Evolutionary conservation across 1,140 invertebrate species (phyloP).

Genomic region (Lepidurus couesii): DNA sequence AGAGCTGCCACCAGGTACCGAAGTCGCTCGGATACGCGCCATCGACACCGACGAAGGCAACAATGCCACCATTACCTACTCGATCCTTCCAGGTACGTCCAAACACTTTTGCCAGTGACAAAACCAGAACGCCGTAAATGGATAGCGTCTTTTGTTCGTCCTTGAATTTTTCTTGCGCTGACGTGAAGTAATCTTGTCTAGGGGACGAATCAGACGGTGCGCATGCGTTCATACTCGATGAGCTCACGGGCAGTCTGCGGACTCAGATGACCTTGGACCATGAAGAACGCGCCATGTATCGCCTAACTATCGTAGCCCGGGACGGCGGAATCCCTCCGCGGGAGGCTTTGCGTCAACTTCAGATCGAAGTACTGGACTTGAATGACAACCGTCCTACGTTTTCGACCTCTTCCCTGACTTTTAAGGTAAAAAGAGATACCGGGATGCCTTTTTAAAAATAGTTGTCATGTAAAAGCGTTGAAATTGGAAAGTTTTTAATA

Average conservation of each 20-base stretch:
- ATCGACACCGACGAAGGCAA: slow-evolving; percentile 78
- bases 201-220: slow-evolving; percentile 70
- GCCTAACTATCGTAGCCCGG: slow-evolving; percentile 73
- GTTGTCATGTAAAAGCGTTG: not conserved
- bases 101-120: not conserved
- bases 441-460: not conserved
- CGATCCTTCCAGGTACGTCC: slow-evolving; percentile 64
- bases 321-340: slow-evolving; percentile 76
- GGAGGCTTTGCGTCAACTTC: slow-evolving; percentile 68
- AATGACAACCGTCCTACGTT: slow-evolving; percentile 88
- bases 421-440: slow-evolving; percentile 58
- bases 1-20: slow-evolving; percentile 75
- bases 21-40: slow-evolving; percentile 76
- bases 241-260: slow-evolving; percentile 75
- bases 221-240: slow-evolving; percentile 77
- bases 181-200: not conserved
- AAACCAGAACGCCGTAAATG: not conserved
- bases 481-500: not conserved
- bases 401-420: slow-evolving; percentile 78
- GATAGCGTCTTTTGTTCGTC: not conserved
- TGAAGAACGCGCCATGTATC: slow-evolving; percentile 79
- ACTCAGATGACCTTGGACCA: slow-evolving; percentile 82
- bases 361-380: slow-evolving; percentile 80
- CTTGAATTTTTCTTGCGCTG: not conserved
- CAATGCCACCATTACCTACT: slow-evolving; percentile 82